Evolutionary conservation across 1,140 invertebrate genomes (phyloP).

Genomic region (Yoshiicerus persimilis): DNA sequence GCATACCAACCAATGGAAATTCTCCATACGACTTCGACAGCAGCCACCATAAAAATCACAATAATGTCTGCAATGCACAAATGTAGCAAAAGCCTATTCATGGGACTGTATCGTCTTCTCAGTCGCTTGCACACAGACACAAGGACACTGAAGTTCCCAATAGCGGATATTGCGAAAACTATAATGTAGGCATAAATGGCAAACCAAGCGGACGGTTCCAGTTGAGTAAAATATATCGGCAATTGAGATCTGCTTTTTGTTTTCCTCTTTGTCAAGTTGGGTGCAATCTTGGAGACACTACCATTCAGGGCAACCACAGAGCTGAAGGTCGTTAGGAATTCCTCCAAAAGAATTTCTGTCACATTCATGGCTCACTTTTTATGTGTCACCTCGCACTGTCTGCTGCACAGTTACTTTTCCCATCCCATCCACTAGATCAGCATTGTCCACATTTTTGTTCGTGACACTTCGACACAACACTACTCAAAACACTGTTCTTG

Average conservation of each 20-base stretch:
- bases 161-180: constrained; percentile 67
- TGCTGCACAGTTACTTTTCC: too few relatives aligned
- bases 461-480: too few relatives aligned
- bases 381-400: background rate
- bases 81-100: constrained; percentile 69
- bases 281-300: background rate
- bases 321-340: background rate
- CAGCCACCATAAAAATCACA: constrained; percentile 75
- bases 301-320: background rate
- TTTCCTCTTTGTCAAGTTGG: background rate
- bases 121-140: constrained; percentile 67
- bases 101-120: constrained; percentile 58
- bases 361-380: background rate
- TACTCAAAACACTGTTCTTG: background rate
- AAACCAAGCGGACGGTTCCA: constrained; percentile 10
- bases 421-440: too few relatives aligned
- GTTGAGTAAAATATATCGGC: background rate
- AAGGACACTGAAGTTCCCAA: constrained; percentile 74
- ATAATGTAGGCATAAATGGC: constrained; percentile 67
- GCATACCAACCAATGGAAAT: constrained; percentile 74
- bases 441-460: too few relatives aligned
- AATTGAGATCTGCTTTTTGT: background rate
- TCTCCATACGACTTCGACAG: constrained; percentile 70
- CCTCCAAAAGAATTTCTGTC: background rate
- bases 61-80: constrained; percentile 74